Base-by-base conservation (phyloP, 1,140 invertebrate species). In the Ceratoteleas bidentatus region DNA sequence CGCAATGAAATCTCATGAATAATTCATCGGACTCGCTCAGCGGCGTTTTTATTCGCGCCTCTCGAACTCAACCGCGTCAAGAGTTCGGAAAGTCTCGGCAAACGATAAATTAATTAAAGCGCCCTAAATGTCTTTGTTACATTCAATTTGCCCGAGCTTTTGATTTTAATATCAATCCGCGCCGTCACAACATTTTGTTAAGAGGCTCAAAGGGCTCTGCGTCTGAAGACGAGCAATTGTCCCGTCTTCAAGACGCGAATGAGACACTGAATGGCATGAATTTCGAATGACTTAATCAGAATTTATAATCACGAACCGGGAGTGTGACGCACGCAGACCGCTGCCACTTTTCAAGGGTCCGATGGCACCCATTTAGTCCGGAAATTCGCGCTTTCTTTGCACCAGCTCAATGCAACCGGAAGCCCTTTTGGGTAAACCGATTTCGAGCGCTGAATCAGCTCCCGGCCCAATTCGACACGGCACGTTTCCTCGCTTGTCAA, bases 351-450 rank as follows among this genome's bases (percentile, higher is more conserved):
- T 81, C 38, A 60, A 57, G 72, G 78, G 66, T 72, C 61, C 75
- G 32, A 68, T 53, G 69, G 32, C 68, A 74, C 62, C 68, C 64
- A 83, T 88, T 88, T 85, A 86, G 33, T 4, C 69, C 75, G 81
- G 83, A 88, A 88, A 88, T 88, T 87, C 87, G 84, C 81, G 85
- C 87, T 88, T 88, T 88, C 87, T 88, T 87, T 76, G 43, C 57
- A 38, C 34, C 56, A 65, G 62, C 69, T 88, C 83, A 88, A 88
- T 87, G 83, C 78, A 66, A 85, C 86, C 87, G 89, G 87, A 90
- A 88, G 84, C 83, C 84, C 84, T 89, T 90, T 90, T 88, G 89
- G 84, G 87, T 82, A 85, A 84, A 62, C 84, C 65, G 84, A 88
- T 89, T 87, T 86, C 38, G 80, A 43, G 33, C n/a, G 24, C 38